Evolutionary conservation across 23 tunicate genomes (phyloP), one percentile per base, ranked within the genome.

Genomic region (Clavelina lepadiformis): DNA sequence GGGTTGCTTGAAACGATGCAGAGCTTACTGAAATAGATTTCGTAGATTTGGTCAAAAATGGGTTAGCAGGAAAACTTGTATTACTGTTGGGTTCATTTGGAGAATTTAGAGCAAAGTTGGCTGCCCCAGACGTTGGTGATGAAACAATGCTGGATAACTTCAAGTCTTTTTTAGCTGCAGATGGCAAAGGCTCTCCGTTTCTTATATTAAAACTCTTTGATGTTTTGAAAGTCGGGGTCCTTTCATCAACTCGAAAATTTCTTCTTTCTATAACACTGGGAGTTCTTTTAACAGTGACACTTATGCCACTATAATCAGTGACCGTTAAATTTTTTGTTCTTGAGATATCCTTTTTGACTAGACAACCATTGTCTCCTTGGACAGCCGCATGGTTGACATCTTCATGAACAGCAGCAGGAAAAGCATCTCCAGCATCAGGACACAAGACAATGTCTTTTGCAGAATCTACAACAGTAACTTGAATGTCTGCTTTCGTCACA

Each of bases 101-200:
- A 35, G 93, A 84, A 69, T 84, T 75, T 29, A 84, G 27, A 0
- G 93, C 93, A 56, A 84, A 84, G 57, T 71, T 86, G 0, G 85
- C 78, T 15, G 95, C 95, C 28, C 85, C 85, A 15, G 95, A 86
- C 0, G 85, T 77, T 31, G 95, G 95, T 23, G 93, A 84, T 15
- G 93, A 84, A 6, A 79, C 52, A 3, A 84, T 69, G 0, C 52
- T 35, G 22, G 64, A 37, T 2, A 25, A 56, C 49, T 11, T 15
- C 13, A 15, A 41, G 49, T 8, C 49, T 15, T 41, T 41, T 15
- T 41, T 41, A 41, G 11, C 49, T 41, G 11, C 49, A 41, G 15
- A 15, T 8, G 11, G 49, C 49, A 41, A 15, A 15, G 15, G 13
- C 11, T 41, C 11, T 41, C 49, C 15, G 11, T 15, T 15, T 41